Percentiles rank a stretch among this genome's conserved stretches.
These are phyloP conservation scores for Cyprinodon brontotheroides DNA, from an alignment of 2,113 vertebrate genomes.

Conservation along the genomic window DNA sequence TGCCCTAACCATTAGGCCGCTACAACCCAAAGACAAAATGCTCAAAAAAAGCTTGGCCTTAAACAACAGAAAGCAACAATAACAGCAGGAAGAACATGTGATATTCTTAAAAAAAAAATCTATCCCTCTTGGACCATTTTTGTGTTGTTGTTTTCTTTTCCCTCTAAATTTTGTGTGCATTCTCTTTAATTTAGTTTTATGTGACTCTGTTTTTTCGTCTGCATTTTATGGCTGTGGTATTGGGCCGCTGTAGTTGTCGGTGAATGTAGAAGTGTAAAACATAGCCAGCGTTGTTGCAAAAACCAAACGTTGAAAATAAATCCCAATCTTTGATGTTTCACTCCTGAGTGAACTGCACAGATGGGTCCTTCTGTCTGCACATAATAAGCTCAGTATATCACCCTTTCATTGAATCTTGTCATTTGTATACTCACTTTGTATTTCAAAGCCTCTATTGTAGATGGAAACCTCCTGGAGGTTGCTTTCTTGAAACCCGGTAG, in stretches of 20 bases:
- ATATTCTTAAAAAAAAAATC: no score
- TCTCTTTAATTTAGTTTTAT: not conserved
- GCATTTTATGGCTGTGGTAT: not conserved
- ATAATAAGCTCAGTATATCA: not conserved
- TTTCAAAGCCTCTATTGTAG: conserved; percentile 13
- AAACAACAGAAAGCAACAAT: no score
- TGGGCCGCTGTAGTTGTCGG: not conserved
- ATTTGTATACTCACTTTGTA: not conserved
- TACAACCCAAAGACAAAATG: no score
- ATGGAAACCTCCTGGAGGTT: not conserved
- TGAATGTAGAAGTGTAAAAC: not conserved
- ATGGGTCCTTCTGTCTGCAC: not conserved
- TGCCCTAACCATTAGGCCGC: no score
- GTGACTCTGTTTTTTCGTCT: not conserved
- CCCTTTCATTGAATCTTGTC: conserved; percentile 13
- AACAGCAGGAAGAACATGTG: no score
- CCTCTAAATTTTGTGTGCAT: conserved; percentile 4
- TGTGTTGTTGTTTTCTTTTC: not conserved
- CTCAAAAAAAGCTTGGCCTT: no score
- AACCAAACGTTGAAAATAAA: not conserved
- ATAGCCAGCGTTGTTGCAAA: no score
- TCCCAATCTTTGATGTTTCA: conserved; percentile 7
- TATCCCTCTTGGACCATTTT: not conserved
- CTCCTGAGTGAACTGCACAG: conserved; percentile 15
- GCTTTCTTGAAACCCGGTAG: conserved; percentile 1